Percentiles rank a stretch among this genome's conserved stretches.
These are phyloP conservation scores for Pogona vitticeps DNA, from an alignment of 2,113 vertebrate species.

Conservation along the genomic window DNA sequence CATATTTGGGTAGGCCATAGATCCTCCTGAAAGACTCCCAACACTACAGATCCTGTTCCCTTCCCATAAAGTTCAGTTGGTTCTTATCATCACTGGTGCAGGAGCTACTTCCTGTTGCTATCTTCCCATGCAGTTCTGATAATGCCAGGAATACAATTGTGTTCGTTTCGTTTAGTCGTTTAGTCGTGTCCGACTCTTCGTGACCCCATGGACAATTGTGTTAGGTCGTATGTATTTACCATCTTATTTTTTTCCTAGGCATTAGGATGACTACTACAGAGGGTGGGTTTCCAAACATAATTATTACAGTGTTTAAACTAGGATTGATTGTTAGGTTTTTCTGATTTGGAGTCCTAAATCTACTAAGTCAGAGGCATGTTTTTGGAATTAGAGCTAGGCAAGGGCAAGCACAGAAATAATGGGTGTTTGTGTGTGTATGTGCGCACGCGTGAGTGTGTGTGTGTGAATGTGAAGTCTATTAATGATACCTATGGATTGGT, in stretches of 20 bases:
- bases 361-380: background rate
- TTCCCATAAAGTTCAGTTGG: background rate
- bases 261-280: no score
- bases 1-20: no score
- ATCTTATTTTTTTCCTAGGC: background rate
- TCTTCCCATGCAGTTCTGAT: background rate
- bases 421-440: no score
- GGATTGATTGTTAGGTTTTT: background rate
- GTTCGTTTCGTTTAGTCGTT: no score
- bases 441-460: no score
- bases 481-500: no score
- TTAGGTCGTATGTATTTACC: background rate
- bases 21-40: no score
- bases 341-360: background rate
- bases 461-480: no score
- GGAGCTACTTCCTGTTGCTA: background rate
- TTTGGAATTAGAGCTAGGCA: no score
- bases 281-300: background rate
- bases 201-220: no score
- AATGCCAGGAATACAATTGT: background rate
- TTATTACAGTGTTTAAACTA: background rate
- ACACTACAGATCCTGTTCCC: background rate
- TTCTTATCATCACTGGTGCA: background rate
- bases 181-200: no score
- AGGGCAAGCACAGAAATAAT: no score